phyloP scores from a whole-genome alignment of 2,888 invertebrate genomes.

The Synanthedon formicaeformis region DNA sequence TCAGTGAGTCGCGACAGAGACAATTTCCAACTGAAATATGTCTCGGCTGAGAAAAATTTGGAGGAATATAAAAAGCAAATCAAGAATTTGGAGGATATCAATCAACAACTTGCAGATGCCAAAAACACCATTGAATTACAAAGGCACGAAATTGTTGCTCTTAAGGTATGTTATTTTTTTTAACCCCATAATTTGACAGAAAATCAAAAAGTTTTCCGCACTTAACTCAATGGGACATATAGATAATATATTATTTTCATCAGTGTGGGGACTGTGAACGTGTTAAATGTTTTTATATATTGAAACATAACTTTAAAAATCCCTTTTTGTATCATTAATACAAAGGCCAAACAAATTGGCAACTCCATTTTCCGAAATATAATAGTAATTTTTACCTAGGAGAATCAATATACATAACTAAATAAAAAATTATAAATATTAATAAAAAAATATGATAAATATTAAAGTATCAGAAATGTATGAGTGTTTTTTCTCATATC shows the following conservation, averaged over 20 bases:
- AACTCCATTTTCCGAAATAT: too few relatives aligned
- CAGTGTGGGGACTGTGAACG: too few relatives aligned
- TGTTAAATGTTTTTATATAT: too few relatives aligned
- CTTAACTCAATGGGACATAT: too few relatives aligned
- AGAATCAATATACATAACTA: too few relatives aligned
- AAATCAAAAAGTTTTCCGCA: too few relatives aligned
- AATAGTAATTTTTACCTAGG: too few relatives aligned
- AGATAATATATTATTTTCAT: too few relatives aligned
- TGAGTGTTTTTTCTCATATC: slow-evolving; percentile 2
- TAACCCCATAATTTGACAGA: too few relatives aligned
- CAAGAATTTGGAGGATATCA: slow-evolving; percentile 63
- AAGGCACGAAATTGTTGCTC: slow-evolving; percentile 51
- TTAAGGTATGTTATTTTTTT: slow-evolving; percentile 34
- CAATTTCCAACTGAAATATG: slow-evolving; percentile 56
- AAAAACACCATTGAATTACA: slow-evolving; percentile 54
- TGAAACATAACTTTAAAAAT: too few relatives aligned
- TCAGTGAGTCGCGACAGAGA: slow-evolving; percentile 56
- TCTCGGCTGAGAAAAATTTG: slow-evolving; percentile 59
- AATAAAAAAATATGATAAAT: not conserved
- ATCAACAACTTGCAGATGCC: slow-evolving; percentile 47
- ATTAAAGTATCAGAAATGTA: not conserved
- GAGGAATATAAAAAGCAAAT: slow-evolving; percentile 70
- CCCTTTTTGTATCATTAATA: too few relatives aligned
- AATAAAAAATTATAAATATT: not conserved
- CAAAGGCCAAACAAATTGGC: too few relatives aligned